A percentile compares a stretch with the other conserved stretches of the same genome.
Conservation (phyloP, 2,113 vertebrate species). For the Cebidichthys violaceus region DNA sequence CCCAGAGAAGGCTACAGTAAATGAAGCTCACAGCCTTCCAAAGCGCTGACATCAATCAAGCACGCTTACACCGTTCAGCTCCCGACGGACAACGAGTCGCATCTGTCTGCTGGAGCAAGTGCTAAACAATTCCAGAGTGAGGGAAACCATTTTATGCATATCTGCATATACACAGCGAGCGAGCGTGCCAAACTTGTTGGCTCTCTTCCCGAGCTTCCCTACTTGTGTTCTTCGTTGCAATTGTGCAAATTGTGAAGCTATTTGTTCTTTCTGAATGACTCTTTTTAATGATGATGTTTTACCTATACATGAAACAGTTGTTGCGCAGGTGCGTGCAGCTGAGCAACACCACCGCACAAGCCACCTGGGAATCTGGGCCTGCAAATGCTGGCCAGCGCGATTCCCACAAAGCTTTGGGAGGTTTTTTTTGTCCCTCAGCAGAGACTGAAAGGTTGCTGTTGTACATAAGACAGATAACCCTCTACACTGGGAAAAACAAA, state of each 20-base stretch:
- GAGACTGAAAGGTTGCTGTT: conserved; percentile 30
- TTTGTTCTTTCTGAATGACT: conserved; percentile 50
- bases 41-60: conserved; percentile 79
- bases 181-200: conserved; percentile 54
- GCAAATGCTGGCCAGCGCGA: conserved; percentile 40
- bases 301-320: conserved; percentile 42
- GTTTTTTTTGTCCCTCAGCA: conserved; percentile 27
- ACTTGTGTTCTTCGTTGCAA: conserved; percentile 40
- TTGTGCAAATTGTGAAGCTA: conserved; percentile 47
- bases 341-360: conserved; percentile 43
- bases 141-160: conserved; percentile 67
- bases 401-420: conserved; percentile 50
- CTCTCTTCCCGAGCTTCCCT: conserved; percentile 34
- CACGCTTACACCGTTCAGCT: conserved; percentile 62
- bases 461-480: conserved; percentile 10
- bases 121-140: conserved; percentile 76
- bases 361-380: conserved; percentile 52
- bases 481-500: background rate
- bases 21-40: conserved; percentile 76
- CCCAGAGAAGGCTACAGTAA: conserved; percentile 74
- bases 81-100: conserved; percentile 74
- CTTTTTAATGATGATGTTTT: conserved; percentile 47
- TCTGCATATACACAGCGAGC: conserved; percentile 46
- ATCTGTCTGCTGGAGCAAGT: conserved; percentile 74
- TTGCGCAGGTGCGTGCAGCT: conserved; percentile 47